These are phyloP conservation scores for Lepidocolaptes lacrymiger DNA, from an alignment of 2,797 vertebrate species.

Conservation along the genomic window DNA sequence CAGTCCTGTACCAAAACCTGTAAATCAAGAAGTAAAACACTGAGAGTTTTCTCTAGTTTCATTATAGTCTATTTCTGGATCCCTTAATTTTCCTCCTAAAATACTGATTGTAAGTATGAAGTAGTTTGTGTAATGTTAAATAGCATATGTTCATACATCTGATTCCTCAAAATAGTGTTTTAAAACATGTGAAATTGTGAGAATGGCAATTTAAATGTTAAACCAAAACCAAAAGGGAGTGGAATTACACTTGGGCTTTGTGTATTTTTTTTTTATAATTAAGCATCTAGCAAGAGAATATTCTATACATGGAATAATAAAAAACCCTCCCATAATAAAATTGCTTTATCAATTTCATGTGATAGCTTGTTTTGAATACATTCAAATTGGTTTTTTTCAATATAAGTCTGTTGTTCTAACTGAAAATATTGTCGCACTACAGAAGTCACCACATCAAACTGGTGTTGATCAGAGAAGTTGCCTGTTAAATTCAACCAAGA, in stretches of 20 bases:
- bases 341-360: not conserved
- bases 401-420: not conserved
- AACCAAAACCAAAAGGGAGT: not conserved
- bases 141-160: not conserved
- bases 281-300: not conserved
- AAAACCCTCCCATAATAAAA: not conserved
- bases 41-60: slow-evolving; percentile 31
- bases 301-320: not conserved
- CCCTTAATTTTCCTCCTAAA: slow-evolving; percentile 18
- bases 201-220: not conserved
- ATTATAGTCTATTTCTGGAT: slow-evolving; percentile 21
- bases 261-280: not conserved
- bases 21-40: slow-evolving; percentile 51
- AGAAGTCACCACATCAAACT: not conserved
- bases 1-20: slow-evolving; percentile 43
- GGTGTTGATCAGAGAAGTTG: not conserved
- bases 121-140: not conserved
- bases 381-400: not conserved
- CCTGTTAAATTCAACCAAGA: not conserved
- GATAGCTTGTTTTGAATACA: not conserved
- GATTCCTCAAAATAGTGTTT: not conserved
- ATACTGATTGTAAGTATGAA: not conserved
- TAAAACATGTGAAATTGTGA: not conserved
- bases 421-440: not conserved
- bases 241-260: not conserved